Base-by-base conservation (phyloP, 2,113 vertebrate species). In the Microtus oregoni region DNA sequence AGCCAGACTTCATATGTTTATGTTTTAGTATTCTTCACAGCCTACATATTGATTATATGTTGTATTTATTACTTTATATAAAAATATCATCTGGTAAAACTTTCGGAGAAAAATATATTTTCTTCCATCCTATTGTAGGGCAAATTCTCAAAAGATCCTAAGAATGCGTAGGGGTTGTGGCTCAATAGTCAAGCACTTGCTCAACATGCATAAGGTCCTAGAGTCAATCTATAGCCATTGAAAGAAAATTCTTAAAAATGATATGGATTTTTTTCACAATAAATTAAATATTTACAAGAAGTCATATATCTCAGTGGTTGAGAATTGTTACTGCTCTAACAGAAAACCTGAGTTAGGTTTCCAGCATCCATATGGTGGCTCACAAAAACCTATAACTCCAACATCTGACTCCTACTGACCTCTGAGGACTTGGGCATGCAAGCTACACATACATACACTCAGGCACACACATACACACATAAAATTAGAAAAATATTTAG, bases 281-380 rank as follows among this genome's bases (percentile, higher is more conserved):
- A 97, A 92, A 24, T 85, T 90, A 88, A 95, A 63, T 61, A 92
- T 96, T 81, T 82, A 61, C 77, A 88, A 73, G 38, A 68, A 76
- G 30, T 61, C 35, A 26, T 5, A 38, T 81, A n/a, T 13, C 55
- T 82, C 55, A 61, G 55, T 61, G 22, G 35, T 81, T 82, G 26
- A n/a, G 6, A 82, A 63, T 41, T 65, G 4, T 65, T 44, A 85
- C 14, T 85, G 7, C 28, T 19, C 38, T 44, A 85, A 24, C 58
- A 44, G 38, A 65, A 65, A 26, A 17, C 14, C 14, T 28, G 22
- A 65, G 81, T 85, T 65, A 61, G 55, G 58, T 63, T 83, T 63
- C 13, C 10, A 41, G n/a, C n/a, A 44, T 83, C n/a, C 81, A 63
- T 44, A 22, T 63, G 14, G n/a, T 14, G 63, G 3, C 38, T 83